Evolutionary conservation across 2,888 invertebrate species (phyloP), one percentile per base, ranked within the genome.

Genomic region (Ypsolopha scabrella): DNA sequence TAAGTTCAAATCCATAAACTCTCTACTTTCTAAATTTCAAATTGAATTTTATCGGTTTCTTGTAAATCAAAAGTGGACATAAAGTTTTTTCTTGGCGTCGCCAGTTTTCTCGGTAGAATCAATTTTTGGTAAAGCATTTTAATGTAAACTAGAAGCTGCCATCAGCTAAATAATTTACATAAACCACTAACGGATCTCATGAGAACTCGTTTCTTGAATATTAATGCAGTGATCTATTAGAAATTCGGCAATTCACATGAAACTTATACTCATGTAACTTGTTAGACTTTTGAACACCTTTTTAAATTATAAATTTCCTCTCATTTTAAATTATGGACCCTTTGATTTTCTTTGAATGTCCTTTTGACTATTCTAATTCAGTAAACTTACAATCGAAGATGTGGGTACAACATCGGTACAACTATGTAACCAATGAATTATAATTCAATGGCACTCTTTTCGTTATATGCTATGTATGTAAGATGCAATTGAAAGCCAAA

Each of bases 221-320:
- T 78, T 79, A 80, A 83, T 82, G 80, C 66, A 60, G 83, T 86
- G 85, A 83, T 85, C 80, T 85, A 85, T 83, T 83, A 83, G 83
- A 83, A 80, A 83, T 85, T 83, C 80, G 77, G 74, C 77, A 67
- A 54, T 50, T 63, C 65, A 63, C 65, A 62, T 58, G 60, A 58
- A 64, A 68, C 65, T 61, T 58, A 65, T 60, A 63, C 68, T 64
- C 67, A 67, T 65, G 70, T 24, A 24, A 24, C 24, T 24, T 24
- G 24, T 24, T 69, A 66, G 65, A 62, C 69, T 67, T 70, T 69
- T 68, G 65, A 66, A 55, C 62, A 63, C 66, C 64, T 72, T 68
- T 74, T 75, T 75, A 70, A 67, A 78, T 76, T 75, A 59, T 75
- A 70, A 79, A 78, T 75, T 72, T 58, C 10, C 8, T 7, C 4